Conservation (phyloP, 2,113 vertebrate genomes). For the Corythaeola cristata region DNA sequence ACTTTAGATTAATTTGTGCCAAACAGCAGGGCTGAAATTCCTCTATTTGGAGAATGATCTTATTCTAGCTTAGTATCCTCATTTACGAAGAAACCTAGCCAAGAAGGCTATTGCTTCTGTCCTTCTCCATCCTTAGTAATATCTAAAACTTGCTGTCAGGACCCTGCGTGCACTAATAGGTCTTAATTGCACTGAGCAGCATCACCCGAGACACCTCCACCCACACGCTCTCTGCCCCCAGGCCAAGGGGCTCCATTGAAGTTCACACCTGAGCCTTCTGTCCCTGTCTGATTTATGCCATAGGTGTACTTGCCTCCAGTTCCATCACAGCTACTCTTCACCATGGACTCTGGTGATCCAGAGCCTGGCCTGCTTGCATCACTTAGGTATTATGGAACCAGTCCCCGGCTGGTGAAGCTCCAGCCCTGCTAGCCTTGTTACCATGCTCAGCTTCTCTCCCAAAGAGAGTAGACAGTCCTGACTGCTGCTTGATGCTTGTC, state of each 20-base stretch:
- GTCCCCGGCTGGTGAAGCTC: not conserved
- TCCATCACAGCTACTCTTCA: not conserved
- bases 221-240: not conserved
- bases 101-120: not conserved
- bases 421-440: not conserved
- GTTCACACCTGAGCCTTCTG: not conserved
- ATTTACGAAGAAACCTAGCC: not conserved
- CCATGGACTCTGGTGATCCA: not conserved
- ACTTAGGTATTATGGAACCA: not conserved
- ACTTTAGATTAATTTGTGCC: not conserved
- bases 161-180: not conserved
- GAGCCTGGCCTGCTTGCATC: not conserved
- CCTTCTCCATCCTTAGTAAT: not conserved
- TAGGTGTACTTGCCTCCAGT: not conserved
- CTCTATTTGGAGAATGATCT: not conserved
- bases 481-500: not conserved
- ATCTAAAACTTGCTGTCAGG: not conserved
- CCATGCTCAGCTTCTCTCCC: not conserved
- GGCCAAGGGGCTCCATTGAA: not conserved
- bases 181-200: not conserved
- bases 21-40: not conserved
- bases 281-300: not conserved
- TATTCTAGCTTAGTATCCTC: not conserved
- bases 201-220: not conserved
- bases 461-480: not conserved